Evolutionary conservation across 2,888 invertebrate genomes (phyloP), one percentile per base, ranked within the genome.

Genomic region (Callyntrura sp.): DNA sequence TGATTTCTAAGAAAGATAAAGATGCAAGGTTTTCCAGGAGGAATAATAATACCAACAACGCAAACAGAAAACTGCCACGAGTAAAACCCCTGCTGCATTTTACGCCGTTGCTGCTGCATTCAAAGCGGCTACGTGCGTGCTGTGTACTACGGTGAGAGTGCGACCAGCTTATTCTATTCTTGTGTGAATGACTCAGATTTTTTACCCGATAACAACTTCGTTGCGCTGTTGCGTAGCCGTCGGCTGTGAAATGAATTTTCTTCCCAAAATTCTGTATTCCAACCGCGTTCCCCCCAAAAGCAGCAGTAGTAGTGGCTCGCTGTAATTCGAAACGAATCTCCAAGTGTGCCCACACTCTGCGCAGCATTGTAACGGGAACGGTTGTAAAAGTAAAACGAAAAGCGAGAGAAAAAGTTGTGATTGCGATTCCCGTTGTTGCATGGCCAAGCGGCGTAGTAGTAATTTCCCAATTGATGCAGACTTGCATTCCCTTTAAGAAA

Each of bases 191-290:
- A 82, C 25, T 82, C 82, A 65, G 48, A 45, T 60, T 62, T n/a
- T n/a, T n/a, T n/a, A n/a, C n/a, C 57, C 55, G 73, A 73, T 73
- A 73, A 73, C 17, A 73, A 12, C 17, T 51, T 79, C 35, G 48
- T 68, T 79, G 35, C 17, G 28, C 17, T 81, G 62, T 17, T 82
- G n/a, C 60, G 62, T 62, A 62, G 83, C 83, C 83, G 51, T 83
- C 68, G 83, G 83, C 83, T 83, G 83, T 70, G 70, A 83, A 83
- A 83, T 83, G 83, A 83, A 70, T 70, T 68, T 83, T 70, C 28
- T 12, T 17, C 57, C 14, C 5, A 28, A 83, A 83, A 83, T 83
- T 83, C 51, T 70, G 55, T 83, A 83, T 83, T 68, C 83, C 70
- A 83, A 68, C 11, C 83, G 28, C 83, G 83, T 83, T n/a, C n/a